These are phyloP conservation scores for Brachypalpus laphriformis DNA, from an alignment of 2,888 invertebrate species.

Conservation along the genomic window DNA sequence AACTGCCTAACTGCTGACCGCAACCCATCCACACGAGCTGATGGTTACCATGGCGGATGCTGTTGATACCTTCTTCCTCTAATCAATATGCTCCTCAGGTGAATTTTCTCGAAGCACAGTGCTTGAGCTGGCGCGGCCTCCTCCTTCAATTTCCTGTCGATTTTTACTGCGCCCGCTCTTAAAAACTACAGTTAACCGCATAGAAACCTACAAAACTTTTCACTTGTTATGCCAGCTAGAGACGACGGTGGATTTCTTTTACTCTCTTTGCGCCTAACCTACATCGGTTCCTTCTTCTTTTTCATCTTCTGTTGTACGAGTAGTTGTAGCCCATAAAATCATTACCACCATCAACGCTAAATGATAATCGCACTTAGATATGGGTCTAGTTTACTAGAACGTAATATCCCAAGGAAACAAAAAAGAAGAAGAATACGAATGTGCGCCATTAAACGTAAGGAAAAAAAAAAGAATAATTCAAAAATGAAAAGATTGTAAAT, in stretches of 20 bases:
- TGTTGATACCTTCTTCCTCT: conserved; percentile 28
- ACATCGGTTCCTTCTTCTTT: conserved; percentile 24
- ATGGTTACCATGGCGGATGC: conserved; percentile 27
- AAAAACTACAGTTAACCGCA: conserved; percentile 69
- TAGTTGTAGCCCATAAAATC: conserved; percentile 47
- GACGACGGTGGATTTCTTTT: neutral
- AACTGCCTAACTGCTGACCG: conserved; percentile 58
- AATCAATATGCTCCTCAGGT: conserved; percentile 35
- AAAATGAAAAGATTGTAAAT: conserved; percentile 18
- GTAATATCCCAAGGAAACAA: conserved; percentile 13
- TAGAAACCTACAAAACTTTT: conserved; percentile 57
- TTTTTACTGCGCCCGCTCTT: conserved; percentile 61
- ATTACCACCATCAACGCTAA: conserved; percentile 62
- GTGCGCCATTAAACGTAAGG: conserved; percentile 41
- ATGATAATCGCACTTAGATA: conserved; percentile 69
- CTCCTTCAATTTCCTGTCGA: conserved; percentile 70
- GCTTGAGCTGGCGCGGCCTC: neutral
- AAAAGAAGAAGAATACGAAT: conserved; percentile 21
- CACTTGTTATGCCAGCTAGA: conserved; percentile 46
- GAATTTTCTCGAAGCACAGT: neutral
- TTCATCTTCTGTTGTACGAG: neutral
- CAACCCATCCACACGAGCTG: conserved; percentile 12
- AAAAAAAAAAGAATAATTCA: conserved; percentile 6
- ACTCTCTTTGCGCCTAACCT: conserved; percentile 43
- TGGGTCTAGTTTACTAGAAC: conserved; percentile 73